phyloP scores from a whole-genome alignment of 2,797 vertebrate species.

The Nannoperca obscura region DNA sequence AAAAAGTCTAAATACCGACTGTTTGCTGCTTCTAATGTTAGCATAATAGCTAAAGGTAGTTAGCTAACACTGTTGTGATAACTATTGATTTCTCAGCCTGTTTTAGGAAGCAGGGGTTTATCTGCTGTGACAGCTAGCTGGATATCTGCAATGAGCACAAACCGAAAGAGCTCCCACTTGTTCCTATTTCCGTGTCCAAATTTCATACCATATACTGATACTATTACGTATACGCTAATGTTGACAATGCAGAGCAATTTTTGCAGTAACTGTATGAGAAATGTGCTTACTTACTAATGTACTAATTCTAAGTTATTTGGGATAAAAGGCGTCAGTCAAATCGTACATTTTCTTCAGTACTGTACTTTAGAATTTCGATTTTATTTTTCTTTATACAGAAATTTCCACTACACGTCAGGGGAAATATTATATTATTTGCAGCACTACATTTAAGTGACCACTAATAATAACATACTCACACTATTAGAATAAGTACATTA shows the following conservation, averaged over 20 bases:
- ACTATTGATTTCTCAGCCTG: background rate
- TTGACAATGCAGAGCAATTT: background rate
- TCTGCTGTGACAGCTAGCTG: background rate
- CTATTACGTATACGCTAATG: background rate
- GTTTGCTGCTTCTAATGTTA: slow-evolving; percentile 2
- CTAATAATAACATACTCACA: background rate
- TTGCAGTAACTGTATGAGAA: background rate
- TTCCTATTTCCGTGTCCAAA: background rate
- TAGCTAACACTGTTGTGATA: background rate
- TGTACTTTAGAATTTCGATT: background rate
- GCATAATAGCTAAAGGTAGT: slow-evolving; percentile 18
- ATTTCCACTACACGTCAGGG: background rate
- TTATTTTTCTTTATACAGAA: background rate
- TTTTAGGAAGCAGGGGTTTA: background rate
- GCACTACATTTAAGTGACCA: background rate
- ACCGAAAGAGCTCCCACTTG: background rate
- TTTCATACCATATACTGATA: background rate
- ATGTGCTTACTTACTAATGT: background rate
- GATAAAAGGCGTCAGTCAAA: background rate
- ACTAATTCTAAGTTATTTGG: background rate
- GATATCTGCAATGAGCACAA: background rate
- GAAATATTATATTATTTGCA: background rate
- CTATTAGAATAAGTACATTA: background rate
- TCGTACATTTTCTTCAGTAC: background rate
- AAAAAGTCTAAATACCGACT: background rate